phyloP scores from a whole-genome alignment of 1,140 invertebrate genomes.

The Drosophila sechellia region DNA sequence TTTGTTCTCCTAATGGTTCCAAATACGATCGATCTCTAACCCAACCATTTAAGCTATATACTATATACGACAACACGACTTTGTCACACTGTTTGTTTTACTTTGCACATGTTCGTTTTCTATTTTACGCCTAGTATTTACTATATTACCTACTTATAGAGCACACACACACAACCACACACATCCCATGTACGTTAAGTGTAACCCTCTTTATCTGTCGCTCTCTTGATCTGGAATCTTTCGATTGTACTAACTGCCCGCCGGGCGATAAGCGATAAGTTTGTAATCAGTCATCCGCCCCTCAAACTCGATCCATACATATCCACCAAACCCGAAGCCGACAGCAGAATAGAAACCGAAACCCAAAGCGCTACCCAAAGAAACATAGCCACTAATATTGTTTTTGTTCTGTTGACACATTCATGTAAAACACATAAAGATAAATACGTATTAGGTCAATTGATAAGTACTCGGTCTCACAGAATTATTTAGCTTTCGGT shows the following conservation, averaged over 20 bases:
- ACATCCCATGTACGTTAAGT: slow-evolving; percentile 65
- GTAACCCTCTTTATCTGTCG: slow-evolving; percentile 53
- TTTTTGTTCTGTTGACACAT: slow-evolving; percentile 52
- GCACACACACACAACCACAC: slow-evolving; percentile 36
- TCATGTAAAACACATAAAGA: slow-evolving; percentile 45
- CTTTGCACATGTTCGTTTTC: slow-evolving; percentile 64
- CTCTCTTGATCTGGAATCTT: slow-evolving; percentile 56
- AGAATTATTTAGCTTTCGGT: too few species aligned
- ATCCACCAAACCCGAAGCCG: slow-evolving; percentile 4
- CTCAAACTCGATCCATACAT: slow-evolving; percentile 30
- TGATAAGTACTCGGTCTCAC: too few species aligned
- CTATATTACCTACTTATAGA: slow-evolving; percentile 51
- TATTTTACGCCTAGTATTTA: slow-evolving; percentile 53
- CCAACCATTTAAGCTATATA: slow-evolving; percentile 57
- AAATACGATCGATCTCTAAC: slow-evolving; percentile 77
- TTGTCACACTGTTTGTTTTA: slow-evolving; percentile 68
- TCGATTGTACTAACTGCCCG: slow-evolving; percentile 67
- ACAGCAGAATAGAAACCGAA: slow-evolving; percentile 7
- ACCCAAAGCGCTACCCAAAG: slow-evolving; percentile 9
- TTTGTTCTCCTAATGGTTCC: slow-evolving; percentile 66
- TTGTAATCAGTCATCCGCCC: slow-evolving; percentile 57
- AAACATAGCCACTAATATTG: slow-evolving; percentile 51
- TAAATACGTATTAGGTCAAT: slow-evolving; percentile 27
- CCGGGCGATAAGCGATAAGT: slow-evolving; percentile 54
- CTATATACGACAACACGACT: slow-evolving; percentile 52